phyloP scores from a whole-genome alignment of 37 sponge, comb jelly and placozoan species.

The Tethya wilhelma region DNA sequence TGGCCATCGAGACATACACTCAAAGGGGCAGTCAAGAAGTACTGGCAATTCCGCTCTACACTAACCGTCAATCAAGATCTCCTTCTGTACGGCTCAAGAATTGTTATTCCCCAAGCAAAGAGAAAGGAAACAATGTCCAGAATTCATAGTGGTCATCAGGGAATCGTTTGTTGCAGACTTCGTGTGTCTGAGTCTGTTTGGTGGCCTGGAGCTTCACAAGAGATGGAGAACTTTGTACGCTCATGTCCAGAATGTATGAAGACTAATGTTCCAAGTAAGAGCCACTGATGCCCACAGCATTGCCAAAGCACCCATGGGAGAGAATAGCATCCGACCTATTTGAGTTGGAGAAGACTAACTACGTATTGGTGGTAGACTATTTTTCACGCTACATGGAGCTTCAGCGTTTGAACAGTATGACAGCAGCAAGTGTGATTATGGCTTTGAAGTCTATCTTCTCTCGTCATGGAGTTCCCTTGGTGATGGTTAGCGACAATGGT shows the following conservation, averaged over 20 bases:
- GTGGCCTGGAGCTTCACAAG: constrained; percentile 43
- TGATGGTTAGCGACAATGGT: constrained; percentile 53
- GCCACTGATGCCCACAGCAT: constrained; percentile 22
- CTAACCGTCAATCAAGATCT: constrained; percentile 8
- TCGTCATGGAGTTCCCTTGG: constrained; percentile 48
- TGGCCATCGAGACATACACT: constrained; percentile 18
- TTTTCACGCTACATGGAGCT: no score
- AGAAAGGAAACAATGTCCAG: constrained; percentile 30
- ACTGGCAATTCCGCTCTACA: constrained; percentile 25
- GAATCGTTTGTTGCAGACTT: constrained; percentile 13
- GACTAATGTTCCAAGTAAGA: constrained; percentile 9
- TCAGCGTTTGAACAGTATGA: no score
- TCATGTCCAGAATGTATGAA: constrained; percentile 34
- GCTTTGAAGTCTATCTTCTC: no score
- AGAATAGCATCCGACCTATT: constrained; percentile 50
- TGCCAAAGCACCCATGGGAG: constrained; percentile 60
- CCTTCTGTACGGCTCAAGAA: constrained; percentile 10
- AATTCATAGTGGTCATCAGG: constrained; percentile 47
- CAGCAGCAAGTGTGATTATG: no score
- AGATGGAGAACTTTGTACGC: constrained; percentile 26
- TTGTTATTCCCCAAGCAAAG: constrained; percentile 34
- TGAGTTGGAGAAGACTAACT: no score
- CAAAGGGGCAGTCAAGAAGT: neutral
- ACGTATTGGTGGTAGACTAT: no score
- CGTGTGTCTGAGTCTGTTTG: constrained; percentile 24